phyloP scores from a whole-genome alignment of 2,888 invertebrate genomes.

The Catotricha subobsoleta region DNA sequence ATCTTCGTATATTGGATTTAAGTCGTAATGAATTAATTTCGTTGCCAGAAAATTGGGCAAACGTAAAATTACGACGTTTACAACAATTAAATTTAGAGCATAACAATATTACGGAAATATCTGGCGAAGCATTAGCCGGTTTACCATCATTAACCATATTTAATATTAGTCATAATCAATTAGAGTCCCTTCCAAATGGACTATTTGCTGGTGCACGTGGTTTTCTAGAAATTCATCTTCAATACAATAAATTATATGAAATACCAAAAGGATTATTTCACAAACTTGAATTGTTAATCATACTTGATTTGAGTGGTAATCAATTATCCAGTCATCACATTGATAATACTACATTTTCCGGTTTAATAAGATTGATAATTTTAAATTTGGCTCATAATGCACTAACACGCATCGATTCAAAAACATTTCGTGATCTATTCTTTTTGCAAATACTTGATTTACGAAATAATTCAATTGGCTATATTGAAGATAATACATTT shows the following conservation, averaged over 20 bases:
- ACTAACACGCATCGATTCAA: constrained; percentile 63
- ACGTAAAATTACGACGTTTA: constrained; percentile 56
- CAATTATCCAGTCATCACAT: constrained; percentile 69
- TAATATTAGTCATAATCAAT: constrained; percentile 71
- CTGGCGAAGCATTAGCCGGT: constrained; percentile 60
- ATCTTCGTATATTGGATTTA: constrained; percentile 58
- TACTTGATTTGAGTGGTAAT: constrained; percentile 69
- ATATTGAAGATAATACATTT: constrained; percentile 75
- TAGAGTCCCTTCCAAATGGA: constrained; percentile 63
- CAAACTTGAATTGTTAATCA: constrained; percentile 63
- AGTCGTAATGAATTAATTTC: constrained; percentile 62
- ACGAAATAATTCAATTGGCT: constrained; percentile 74
- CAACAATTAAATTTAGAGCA: constrained; percentile 64
- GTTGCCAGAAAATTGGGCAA: constrained; percentile 54
- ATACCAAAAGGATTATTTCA: constrained; percentile 69
- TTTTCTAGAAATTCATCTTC: constrained; percentile 62
- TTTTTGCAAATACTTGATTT: constrained; percentile 72
- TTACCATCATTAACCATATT: constrained; percentile 60
- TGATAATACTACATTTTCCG: constrained; percentile 69
- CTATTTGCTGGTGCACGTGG: constrained; percentile 67
- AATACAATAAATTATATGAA: constrained; percentile 68
- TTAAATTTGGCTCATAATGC: constrained; percentile 73
- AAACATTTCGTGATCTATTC: constrained; percentile 71
- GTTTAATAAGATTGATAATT: constrained; percentile 66
- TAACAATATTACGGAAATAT: constrained; percentile 65